A percentile compares a stretch with the other conserved stretches of the same genome.
Conservation (phyloP, 1,140 invertebrate genomes). For the Leucophenga varia region DNA sequence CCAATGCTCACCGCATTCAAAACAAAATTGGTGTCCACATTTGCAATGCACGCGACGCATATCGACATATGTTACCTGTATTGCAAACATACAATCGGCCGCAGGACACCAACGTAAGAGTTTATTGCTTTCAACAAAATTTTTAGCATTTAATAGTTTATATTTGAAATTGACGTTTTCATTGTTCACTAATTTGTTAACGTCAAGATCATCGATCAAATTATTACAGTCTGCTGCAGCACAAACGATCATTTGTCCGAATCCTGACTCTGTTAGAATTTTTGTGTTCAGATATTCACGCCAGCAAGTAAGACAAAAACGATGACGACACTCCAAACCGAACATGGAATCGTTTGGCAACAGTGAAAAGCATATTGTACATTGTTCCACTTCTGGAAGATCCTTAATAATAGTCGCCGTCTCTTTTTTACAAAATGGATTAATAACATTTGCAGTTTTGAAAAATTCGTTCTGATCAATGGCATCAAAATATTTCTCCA, state of each 20-base stretch:
- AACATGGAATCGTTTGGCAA: conserved; percentile 85
- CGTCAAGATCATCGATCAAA: conserved; percentile 93
- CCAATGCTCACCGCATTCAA: conserved; percentile 97
- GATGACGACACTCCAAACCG: conserved; percentile 93
- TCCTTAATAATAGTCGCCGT: too few relatives aligned
- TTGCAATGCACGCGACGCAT: conserved; percentile 88
- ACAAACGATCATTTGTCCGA: conserved; percentile 94
- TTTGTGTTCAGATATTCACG: conserved; percentile 96
- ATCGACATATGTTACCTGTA: conserved; percentile 93
- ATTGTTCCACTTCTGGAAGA: conserved; percentile 84
- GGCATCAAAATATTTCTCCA: conserved; percentile 94
- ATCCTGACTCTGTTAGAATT: conserved; percentile 96
- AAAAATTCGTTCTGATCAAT: conserved; percentile 94
- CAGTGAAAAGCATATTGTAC: conserved; percentile 89
- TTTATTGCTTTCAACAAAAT: conserved; percentile 98
- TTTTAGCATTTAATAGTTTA: conserved; percentile 97
- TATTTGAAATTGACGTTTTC: conserved; percentile 94
- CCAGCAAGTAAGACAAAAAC: conserved; percentile 95
- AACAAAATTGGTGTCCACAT: conserved; percentile 94
- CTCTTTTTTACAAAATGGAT: conserved; percentile 87
- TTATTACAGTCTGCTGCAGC: conserved; percentile 91
- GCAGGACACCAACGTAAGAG: conserved; percentile 96
- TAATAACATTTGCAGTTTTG: conserved; percentile 89
- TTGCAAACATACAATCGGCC: conserved; percentile 93
- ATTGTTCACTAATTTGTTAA: conserved; percentile 91